Percentiles rank a stretch among this genome's conserved stretches.
Conservation (phyloP, 2,113 vertebrate genomes). For the Antechinus flavipes region DNA sequence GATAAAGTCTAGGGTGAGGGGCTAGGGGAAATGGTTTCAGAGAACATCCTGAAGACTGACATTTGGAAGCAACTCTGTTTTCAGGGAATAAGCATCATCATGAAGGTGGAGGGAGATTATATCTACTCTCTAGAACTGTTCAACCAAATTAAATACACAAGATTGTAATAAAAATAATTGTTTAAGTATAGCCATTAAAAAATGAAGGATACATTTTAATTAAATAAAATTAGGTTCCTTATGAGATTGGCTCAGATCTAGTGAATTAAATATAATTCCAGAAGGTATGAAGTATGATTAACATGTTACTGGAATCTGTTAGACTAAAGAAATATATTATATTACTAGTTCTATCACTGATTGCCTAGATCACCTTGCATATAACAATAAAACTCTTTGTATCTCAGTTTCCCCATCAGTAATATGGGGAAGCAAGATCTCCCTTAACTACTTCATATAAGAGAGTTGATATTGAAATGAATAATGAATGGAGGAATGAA, state of each 20-base stretch:
- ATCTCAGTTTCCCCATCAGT: background rate
- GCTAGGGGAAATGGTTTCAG: background rate
- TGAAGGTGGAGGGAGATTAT: background rate
- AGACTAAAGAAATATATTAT: background rate
- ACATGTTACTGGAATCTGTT: background rate
- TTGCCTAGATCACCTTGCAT: background rate
- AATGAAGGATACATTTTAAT: background rate
- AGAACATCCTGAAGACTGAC: background rate
- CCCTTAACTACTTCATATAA: background rate
- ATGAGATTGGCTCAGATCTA: background rate
- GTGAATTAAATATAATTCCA: background rate
- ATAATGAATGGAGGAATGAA: background rate
- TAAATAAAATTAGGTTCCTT: background rate
- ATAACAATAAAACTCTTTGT: background rate
- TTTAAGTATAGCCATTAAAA: background rate
- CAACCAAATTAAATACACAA: background rate
- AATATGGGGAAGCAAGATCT: background rate
- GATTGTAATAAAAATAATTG: conserved; percentile 1
- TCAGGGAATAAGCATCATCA: background rate
- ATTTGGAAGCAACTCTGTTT: background rate
- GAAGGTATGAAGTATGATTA: background rate
- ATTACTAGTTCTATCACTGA: background rate
- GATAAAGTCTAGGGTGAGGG: background rate
- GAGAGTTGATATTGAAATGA: background rate
- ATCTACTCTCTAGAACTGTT: background rate